Conservation (phyloP, 2,888 invertebrate genomes). For the Cantharis nigra region DNA sequence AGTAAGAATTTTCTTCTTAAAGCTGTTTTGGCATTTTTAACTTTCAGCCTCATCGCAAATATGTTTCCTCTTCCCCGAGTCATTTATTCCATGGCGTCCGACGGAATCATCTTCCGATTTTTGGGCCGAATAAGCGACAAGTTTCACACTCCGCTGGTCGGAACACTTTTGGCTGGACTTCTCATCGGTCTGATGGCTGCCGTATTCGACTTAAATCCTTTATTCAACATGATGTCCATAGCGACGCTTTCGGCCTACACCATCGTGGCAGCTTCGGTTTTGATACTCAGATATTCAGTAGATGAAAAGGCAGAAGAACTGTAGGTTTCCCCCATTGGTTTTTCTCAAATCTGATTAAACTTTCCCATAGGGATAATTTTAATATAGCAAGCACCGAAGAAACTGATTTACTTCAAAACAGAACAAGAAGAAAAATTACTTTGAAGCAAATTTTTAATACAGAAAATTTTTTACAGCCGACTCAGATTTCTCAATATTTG, state of each 20-base stretch:
- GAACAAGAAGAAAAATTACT: neutral
- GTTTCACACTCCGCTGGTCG: slow-evolving; percentile 79
- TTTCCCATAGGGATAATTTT: neutral
- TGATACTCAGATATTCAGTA: slow-evolving; percentile 66
- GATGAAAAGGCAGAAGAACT: neutral
- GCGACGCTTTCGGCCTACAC: slow-evolving; percentile 74
- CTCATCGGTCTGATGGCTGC: slow-evolving; percentile 75
- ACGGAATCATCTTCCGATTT: slow-evolving; percentile 80
- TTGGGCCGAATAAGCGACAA: slow-evolving; percentile 73
- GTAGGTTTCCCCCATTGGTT: neutral
- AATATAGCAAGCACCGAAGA: neutral
- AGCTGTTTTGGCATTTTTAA: slow-evolving; percentile 11
- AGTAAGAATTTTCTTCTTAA: slow-evolving; percentile 56
- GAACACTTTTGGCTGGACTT: slow-evolving; percentile 75
- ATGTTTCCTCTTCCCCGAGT: slow-evolving; percentile 87
- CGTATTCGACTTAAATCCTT: slow-evolving; percentile 69
- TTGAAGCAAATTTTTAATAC: neutral
- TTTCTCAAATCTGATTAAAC: neutral
- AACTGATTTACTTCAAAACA: neutral
- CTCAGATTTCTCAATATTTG: neutral
- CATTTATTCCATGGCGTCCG: slow-evolving; percentile 87
- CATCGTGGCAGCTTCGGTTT: slow-evolving; percentile 75
- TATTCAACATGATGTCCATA: slow-evolving; percentile 81
- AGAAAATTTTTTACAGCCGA: neutral
- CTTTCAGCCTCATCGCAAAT: slow-evolving; percentile 74